Evolutionary conservation across 2,797 vertebrate species (phyloP).

Genomic region (Chelonia mydas): DNA sequence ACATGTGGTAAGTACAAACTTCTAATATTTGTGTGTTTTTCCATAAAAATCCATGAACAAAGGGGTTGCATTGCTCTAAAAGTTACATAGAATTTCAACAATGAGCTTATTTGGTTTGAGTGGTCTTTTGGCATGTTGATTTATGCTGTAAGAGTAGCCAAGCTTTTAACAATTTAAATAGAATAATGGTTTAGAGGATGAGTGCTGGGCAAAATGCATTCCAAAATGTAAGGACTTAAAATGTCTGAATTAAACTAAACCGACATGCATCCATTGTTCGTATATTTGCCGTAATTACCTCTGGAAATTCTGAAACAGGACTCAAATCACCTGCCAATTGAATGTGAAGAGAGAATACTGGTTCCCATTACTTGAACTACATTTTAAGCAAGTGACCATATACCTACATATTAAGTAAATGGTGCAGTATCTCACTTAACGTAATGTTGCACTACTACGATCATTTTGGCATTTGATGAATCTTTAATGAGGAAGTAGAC

Average conservation of each 20-base stretch:
- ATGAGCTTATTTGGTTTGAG: constrained; percentile 59
- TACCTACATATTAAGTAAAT: constrained; percentile 54
- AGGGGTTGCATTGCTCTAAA: constrained; percentile 40
- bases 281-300: constrained; percentile 62
- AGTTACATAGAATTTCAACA: constrained; percentile 59
- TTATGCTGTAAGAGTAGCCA: constrained; percentile 63
- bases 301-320: constrained; percentile 51
- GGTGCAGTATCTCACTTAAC: neutral
- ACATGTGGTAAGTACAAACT: neutral
- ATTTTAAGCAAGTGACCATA: constrained; percentile 52
- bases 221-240: constrained; percentile 63
- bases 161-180: constrained; percentile 69
- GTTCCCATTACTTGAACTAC: constrained; percentile 37
- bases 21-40: constrained; percentile 46
- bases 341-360: constrained; percentile 26
- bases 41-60: constrained; percentile 61
- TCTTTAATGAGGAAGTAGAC: neutral
- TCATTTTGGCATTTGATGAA: constrained; percentile 1
- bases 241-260: constrained; percentile 68
- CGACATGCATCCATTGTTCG: constrained; percentile 63
- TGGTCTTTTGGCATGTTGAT: constrained; percentile 67
- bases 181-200: constrained; percentile 55
- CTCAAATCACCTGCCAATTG: constrained; percentile 51
- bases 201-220: constrained; percentile 64
- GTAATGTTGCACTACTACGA: constrained; percentile 1